Base-by-base conservation (phyloP, 2,113 vertebrate species). In the mouse (Mus musculus) region DNA sequence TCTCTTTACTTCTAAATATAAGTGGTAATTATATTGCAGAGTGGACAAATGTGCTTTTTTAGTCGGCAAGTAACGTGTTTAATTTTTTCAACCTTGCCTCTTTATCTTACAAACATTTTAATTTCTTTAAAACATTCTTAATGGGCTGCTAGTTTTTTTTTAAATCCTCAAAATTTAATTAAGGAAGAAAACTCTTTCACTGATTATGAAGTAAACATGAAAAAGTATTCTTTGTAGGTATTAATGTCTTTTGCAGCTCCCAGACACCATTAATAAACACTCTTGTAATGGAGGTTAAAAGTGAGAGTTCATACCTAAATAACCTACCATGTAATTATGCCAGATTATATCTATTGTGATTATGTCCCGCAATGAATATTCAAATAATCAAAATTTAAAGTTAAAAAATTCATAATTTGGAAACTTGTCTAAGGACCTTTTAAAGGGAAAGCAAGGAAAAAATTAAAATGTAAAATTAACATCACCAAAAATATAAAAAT, bases 401-500 rank as follows among this genome's bases (percentile, higher is more conserved):
- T 88, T 89, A 20, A 91, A 90, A 93, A 92, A 72, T 73, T 96
- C 56, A 90, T 52, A 91, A 22, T 73, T 72, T 93, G 81, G 65
- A 93, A 93, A 82, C 71, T 56, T 63, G 95, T 95, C 33, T 93
- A 65, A 81, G 94, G 96, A 93, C 36, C 30, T 49, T 92, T 95
- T 86, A 76, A 42, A 96, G 65, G 92, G 52, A 86, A 36, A 73
- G 49, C 42, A 93, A 69, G 75, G 77, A 87, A 93, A 94, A 97
- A 82, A 92, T 76, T 97, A 97, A 84, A 59, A 84, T 97, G 96
- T 56, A 46, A 96, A 92, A 87, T 96, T 91, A 63, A 94, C 94
- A 96, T 97, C 94, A 96, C 90, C 96, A 87, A 97, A 98, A 92
- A 93, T 86, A 92, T 85, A 92, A 88, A 93, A 93, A 95, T 96